Base-by-base conservation (phyloP, 2,113 vertebrate genomes). In the Solea senegalensis region DNA sequence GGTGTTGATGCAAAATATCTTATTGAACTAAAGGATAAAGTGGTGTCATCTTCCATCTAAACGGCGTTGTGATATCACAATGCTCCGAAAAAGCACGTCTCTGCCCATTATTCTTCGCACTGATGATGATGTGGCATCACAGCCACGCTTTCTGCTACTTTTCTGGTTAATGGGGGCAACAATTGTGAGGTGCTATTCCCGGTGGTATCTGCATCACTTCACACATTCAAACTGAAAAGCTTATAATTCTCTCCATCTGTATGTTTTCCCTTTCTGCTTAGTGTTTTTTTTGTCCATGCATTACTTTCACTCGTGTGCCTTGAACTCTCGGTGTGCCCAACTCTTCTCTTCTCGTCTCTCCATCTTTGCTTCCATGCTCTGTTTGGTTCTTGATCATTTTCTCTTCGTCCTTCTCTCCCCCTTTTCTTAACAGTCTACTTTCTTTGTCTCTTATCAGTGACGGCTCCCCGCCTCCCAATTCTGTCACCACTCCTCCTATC, bases 211-310 rank as follows among this genome's bases (percentile, higher is more conserved):
- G 48, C 40, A 53, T 50, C 51, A 46, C 43, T 61, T 72, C 14
- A 72, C 58, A 44, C 53, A 7, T 65, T 43, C 58, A 11, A 21
- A 51, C 52, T 65, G 59, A 65, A 71, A 76, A 68, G 27, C 60
- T 66, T 78, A 54, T 48, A 78, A 78, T 73, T 67, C 63, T 61
- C 39, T 41, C 21, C 15, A 12, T 57, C 67, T 71, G 52, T 50
- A 41, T 15, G n/a, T 55, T 65, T 73, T 65, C 1, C 58, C 40
- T 6, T 53, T 48, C 43, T 15, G 27, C 46, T 21, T 21, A 39
- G 57, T 76, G 41, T 62, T 60, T 61, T 54, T 15, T 65, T 40
- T 67, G 62, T 60, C 59, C 39, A 65, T 59, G 52, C 58, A 66
- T 28, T 53, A 5, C 54, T 40, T 44, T 59, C 69, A 56, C 74